Evolutionary conservation across 2,113 vertebrate genomes (phyloP).

Genomic region (Pygoscelis adeliae): DNA sequence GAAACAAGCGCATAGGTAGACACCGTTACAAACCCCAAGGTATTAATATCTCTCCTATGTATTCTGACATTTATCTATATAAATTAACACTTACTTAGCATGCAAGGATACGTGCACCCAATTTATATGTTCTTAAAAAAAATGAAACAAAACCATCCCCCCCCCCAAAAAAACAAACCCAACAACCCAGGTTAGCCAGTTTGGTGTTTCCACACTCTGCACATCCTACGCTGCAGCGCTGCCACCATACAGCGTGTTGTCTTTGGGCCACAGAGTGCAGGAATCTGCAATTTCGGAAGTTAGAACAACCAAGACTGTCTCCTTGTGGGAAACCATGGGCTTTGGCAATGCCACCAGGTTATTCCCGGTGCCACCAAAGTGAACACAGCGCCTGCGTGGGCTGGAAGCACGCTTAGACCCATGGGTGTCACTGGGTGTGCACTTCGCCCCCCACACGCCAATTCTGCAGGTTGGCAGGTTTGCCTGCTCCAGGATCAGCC

Average conservation of each 20-base stretch:
- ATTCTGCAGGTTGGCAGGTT: background rate
- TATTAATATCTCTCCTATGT: background rate
- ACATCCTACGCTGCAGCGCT: background rate
- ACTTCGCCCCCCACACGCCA: rapidly evolving
- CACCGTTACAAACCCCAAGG: too few species aligned
- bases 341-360: background rate
- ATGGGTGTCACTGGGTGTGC: rapidly evolving
- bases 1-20: background rate
- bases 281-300: background rate
- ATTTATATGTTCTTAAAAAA: background rate
- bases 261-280: too few species aligned
- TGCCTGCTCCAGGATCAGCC: background rate
- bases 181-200: background rate
- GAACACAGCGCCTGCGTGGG: background rate
- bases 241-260: background rate
- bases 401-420: background rate
- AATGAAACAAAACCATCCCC: background rate
- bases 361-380: background rate
- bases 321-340: background rate
- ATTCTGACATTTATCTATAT: background rate
- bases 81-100: background rate
- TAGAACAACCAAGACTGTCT: background rate
- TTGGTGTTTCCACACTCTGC: background rate
- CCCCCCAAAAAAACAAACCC: background rate
- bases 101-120: background rate